Percentiles rank a stretch among this genome's conserved stretches.
These are phyloP conservation scores for Zophobas morio DNA, from an alignment of 1,140 invertebrate genomes.

Conservation along the genomic window DNA sequence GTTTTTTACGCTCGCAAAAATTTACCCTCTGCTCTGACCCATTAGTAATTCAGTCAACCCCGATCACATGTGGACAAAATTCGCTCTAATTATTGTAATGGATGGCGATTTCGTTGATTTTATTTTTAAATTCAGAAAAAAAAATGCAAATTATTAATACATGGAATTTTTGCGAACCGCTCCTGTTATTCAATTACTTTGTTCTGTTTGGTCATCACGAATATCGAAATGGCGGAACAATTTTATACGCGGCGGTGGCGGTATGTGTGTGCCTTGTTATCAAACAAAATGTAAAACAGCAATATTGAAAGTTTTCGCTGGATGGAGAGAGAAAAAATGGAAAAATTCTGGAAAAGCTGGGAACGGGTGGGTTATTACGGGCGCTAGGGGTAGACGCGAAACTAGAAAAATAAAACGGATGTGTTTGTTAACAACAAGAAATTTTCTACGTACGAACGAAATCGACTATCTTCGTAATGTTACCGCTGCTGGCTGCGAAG, in stretches of 20 bases:
- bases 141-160: conserved; percentile 55
- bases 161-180: conserved; percentile 52
- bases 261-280: conserved; percentile 42
- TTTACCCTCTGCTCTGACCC: conserved; percentile 59
- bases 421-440: no score
- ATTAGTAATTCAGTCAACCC: conserved; percentile 64
- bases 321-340: conserved; percentile 13
- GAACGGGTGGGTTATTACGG: no score
- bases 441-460: no score
- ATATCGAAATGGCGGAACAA: conserved; percentile 50
- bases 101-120: conserved; percentile 62
- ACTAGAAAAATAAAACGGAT: no score
- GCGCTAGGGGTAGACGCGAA: no score
- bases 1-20: conserved; percentile 52
- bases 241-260: conserved; percentile 29
- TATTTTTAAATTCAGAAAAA: conserved; percentile 57
- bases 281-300: conserved; percentile 50
- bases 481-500: no score
- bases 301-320: conserved; percentile 36
- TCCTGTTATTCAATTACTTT: conserved; percentile 54
- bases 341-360: neutral
- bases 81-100: conserved; percentile 64
- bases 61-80: conserved; percentile 62
- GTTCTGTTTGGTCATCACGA: conserved; percentile 52
- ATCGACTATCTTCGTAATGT: no score